These are phyloP conservation scores for Falco concolor DNA, from an alignment of 2,797 vertebrate genomes.

Conservation along the genomic window DNA sequence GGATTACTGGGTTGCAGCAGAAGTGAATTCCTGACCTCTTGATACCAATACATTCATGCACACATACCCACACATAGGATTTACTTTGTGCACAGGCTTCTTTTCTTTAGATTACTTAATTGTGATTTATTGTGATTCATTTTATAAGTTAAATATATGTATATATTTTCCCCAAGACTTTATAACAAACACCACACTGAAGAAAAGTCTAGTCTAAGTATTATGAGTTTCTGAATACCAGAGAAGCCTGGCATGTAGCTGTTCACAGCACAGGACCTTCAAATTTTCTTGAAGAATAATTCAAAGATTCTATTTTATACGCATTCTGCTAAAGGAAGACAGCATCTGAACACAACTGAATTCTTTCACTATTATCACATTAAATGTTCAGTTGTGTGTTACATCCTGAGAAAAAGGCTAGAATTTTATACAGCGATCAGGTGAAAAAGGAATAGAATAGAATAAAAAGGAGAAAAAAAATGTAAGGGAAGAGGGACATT, in stretches of 20 bases:
- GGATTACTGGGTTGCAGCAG: neutral
- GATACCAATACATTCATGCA: neutral
- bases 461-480: neutral
- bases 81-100: neutral
- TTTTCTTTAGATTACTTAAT: neutral
- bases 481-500: neutral
- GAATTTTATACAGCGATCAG: neutral
- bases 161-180: neutral
- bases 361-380: neutral
- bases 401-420: neutral
- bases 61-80: neutral
- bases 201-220: neutral
- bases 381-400: neutral
- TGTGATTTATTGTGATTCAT: neutral
- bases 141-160: neutral
- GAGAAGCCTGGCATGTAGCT: neutral
- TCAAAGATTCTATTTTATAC: neutral
- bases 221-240: neutral
- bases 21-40: neutral
- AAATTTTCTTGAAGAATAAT: neutral
- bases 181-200: neutral
- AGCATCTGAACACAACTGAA: neutral
- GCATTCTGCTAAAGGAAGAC: neutral
- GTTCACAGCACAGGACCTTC: neutral
- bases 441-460: neutral